A percentile compares a stretch with the other conserved stretches of the same genome.
phyloP scores from a whole-genome alignment of 2,113 vertebrate genomes.

The Hystrix brachyura region DNA sequence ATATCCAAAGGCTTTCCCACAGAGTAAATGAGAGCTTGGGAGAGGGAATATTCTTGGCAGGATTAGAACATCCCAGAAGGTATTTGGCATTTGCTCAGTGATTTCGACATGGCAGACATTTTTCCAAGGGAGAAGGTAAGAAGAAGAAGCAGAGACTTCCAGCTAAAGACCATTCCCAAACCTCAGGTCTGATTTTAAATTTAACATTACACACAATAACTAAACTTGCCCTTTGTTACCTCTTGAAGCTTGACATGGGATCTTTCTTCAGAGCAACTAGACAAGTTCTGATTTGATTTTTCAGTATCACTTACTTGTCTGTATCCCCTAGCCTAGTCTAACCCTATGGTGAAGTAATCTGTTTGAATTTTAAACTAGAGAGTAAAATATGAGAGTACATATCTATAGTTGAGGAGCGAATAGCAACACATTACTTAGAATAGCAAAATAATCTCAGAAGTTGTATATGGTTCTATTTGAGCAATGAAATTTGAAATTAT shows the following conservation, averaged over 20 bases:
- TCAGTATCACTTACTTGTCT: not conserved
- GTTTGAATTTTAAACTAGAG: constrained; percentile 29
- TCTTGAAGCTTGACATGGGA: not conserved
- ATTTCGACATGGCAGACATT: constrained; percentile 29
- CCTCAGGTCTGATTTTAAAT: constrained; percentile 53
- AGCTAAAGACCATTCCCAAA: constrained; percentile 54
- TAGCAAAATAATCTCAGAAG: constrained; percentile 19
- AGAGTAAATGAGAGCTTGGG: not conserved
- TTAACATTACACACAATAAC: not conserved
- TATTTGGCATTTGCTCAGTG: constrained; percentile 55
- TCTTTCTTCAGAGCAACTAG: constrained; percentile 16
- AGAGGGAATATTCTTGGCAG: not conserved
- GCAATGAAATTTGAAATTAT: constrained; percentile 16
- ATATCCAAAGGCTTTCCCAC: constrained; percentile 59
- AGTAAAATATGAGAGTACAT: not conserved
- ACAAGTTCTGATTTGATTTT: constrained; percentile 18
- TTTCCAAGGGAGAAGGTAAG: constrained; percentile 37
- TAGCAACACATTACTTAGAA: constrained; percentile 1
- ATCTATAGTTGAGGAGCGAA: not conserved
- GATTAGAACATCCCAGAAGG: constrained; percentile 69
- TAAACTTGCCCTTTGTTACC: constrained; percentile 1
- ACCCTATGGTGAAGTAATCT: not conserved
- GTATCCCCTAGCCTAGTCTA: not conserved
- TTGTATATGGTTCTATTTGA: not conserved
- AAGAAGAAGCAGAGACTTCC: not conserved